Percentiles rank a stretch among this genome's conserved stretches.
phyloP scores from a whole-genome alignment of 2,888 invertebrate species.

The Drosophila heteroneura region DNA sequence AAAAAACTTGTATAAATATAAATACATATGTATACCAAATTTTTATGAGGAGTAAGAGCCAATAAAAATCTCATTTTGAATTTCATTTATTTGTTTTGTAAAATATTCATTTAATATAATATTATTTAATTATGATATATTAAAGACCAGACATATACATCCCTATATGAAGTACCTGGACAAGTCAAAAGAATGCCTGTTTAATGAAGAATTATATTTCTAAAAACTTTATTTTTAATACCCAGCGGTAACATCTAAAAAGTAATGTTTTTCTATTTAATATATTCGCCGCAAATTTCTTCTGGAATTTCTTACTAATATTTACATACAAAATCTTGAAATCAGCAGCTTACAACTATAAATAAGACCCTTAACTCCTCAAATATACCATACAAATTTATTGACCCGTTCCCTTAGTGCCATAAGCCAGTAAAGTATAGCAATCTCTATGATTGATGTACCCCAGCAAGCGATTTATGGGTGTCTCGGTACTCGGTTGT shows the following conservation, averaged over 20 bases:
- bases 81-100: not conserved
- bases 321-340: not conserved
- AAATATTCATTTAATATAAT: not conserved
- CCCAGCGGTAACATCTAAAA: not conserved
- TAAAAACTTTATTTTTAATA: not conserved
- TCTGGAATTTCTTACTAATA: not conserved
- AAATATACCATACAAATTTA: not conserved
- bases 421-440: not conserved
- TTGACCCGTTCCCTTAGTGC: not conserved
- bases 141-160: not conserved
- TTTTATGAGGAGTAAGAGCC: not conserved
- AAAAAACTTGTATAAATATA: not conserved
- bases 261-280: not conserved
- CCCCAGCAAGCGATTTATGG: slow-evolving; percentile 2
- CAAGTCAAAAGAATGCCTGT: not conserved
- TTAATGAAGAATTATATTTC: not conserved
- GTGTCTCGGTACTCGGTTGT: not conserved
- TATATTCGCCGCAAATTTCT: not conserved
- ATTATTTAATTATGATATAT: not conserved
- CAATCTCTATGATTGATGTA: slow-evolving; percentile 5
- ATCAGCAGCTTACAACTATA: not conserved
- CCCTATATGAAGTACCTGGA: not conserved
- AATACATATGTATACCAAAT: not conserved
- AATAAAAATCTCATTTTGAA: not conserved
- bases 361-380: not conserved